Evolutionary conservation across 2,888 invertebrate genomes (phyloP).

Genomic region (Digitonthophagus gazella): DNA sequence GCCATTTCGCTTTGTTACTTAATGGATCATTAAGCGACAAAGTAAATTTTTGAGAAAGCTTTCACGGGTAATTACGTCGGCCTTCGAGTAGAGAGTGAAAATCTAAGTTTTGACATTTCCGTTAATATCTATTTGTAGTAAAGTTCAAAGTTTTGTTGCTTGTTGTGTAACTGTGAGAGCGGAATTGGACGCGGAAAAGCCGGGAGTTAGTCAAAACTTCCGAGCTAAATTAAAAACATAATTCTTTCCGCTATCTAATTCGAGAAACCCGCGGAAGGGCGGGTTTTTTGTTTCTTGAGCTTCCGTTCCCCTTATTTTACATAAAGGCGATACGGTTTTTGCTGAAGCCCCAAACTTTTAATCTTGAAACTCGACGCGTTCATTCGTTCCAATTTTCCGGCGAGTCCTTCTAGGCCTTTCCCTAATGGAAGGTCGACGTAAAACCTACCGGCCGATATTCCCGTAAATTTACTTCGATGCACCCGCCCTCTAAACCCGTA

Average conservation of each 20-base stretch:
- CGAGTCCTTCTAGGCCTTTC: not conserved
- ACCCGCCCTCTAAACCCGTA: not conserved
- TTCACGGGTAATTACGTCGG: not conserved
- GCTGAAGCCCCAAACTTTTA: not conserved
- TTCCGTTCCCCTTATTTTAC: not conserved
- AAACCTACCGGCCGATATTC: not conserved
- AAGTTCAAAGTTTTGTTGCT: not conserved
- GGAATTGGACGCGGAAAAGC: not conserved
- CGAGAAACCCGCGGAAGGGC: not conserved
- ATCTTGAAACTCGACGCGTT: not conserved
- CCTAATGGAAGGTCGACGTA: not conserved
- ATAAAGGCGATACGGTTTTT: not conserved
- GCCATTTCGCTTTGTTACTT: not conserved
- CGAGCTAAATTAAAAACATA: not conserved
- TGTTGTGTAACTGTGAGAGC: not conserved
- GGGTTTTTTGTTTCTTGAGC: not conserved
- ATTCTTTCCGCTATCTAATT: not conserved
- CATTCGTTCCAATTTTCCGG: not conserved
- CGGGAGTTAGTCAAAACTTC: not conserved
- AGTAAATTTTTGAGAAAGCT: not conserved
- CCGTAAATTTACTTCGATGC: not conserved
- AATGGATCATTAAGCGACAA: not conserved
- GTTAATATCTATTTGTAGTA: not conserved
- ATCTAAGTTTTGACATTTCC: not conserved
- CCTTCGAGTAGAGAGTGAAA: not conserved